Evolutionary conservation across 2,888 invertebrate species (phyloP), one percentile per base, ranked within the genome.

Genomic region (Anoplius nigerrimus): DNA sequence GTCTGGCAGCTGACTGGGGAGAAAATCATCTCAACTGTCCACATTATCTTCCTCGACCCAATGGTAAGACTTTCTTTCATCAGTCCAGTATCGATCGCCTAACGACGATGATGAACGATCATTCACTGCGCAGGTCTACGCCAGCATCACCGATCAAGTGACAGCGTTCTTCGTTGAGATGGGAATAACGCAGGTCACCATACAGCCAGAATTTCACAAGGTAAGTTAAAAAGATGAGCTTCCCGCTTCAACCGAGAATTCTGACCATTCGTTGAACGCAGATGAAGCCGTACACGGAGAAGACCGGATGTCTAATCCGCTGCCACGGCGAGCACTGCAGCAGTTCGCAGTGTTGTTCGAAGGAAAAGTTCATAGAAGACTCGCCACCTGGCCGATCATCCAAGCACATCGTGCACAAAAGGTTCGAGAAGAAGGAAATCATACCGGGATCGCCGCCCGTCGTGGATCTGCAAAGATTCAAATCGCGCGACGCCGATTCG

Each of bases 1-100:
- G 94, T 97, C 21, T 97, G 97, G 97, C 95, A 96, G 80, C 89
- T 97, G 71, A 95, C 95, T 3, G 92, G 94, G 0, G 92, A 93
- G 79, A 93, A 94, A 87, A 92, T 95, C 45, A 94, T 97, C 57
- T 95, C 95, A 21, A 97, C 97, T 0, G 95, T 94, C 2, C 97
- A 97, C 84, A 93, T 97, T 8, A 93, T 94, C 78, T 94, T 94
- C 82, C 89, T 92, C 75, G 92, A 92, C 84, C 92, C 93, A 22
- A 90, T 90, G 86, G 92, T 92, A 80, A 48, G 48, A 16, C 16
- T 48, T 48, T 18, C 3, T 46, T n/a, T 2, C 11, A n/a, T 13
- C 46, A 13, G 15, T 46, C 11, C 2, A 46, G 15, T 16, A 5
- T 46, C 52, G 18, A 18, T 18, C 20, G n/a, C 3, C 52, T 18